A percentile compares a stretch with the other conserved stretches of the same genome.
phyloP scores from a whole-genome alignment of 2,113 vertebrate species.

The Catharus bicknelli region DNA sequence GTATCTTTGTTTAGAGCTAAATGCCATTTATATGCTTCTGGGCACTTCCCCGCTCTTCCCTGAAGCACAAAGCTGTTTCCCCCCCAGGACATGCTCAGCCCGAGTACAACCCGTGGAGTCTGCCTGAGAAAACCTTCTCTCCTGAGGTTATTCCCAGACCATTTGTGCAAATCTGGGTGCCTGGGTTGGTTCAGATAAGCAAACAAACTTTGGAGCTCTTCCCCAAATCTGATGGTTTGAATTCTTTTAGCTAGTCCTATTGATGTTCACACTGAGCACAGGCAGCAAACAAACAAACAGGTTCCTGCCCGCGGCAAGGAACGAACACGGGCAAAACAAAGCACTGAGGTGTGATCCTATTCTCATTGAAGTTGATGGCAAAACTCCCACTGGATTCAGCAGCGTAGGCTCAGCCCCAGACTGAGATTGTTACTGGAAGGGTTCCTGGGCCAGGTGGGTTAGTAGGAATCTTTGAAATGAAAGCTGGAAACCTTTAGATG shows the following conservation, averaged over 20 bases:
- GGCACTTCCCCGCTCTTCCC: not conserved
- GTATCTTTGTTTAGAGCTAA: not conserved
- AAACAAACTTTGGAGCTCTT: constrained; percentile 47
- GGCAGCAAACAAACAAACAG: constrained; percentile 65
- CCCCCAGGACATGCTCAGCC: not conserved
- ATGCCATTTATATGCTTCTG: not conserved
- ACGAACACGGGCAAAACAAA: constrained; percentile 49
- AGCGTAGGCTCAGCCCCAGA: constrained; percentile 16
- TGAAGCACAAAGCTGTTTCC: not conserved
- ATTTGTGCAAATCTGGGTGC: not conserved
- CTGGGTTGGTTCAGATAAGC: constrained; percentile 24
- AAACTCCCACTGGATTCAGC: constrained; percentile 55
- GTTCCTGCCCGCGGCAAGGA: constrained; percentile 38
- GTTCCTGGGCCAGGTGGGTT: constrained; percentile 30
- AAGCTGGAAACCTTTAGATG: constrained; percentile 40
- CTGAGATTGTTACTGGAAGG: constrained; percentile 25
- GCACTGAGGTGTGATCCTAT: constrained; percentile 49
- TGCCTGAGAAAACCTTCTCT: not conserved
- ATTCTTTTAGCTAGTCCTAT: constrained; percentile 33
- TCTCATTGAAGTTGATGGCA: constrained; percentile 58
- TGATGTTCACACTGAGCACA: constrained; percentile 29
- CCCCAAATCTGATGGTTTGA: constrained; percentile 18
- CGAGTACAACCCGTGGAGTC: not conserved
- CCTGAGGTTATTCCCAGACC: not conserved
- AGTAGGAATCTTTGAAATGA: constrained; percentile 40